Evolutionary conservation across 2,797 vertebrate genomes (phyloP).

Genomic region (Zalophus californianus): DNA sequence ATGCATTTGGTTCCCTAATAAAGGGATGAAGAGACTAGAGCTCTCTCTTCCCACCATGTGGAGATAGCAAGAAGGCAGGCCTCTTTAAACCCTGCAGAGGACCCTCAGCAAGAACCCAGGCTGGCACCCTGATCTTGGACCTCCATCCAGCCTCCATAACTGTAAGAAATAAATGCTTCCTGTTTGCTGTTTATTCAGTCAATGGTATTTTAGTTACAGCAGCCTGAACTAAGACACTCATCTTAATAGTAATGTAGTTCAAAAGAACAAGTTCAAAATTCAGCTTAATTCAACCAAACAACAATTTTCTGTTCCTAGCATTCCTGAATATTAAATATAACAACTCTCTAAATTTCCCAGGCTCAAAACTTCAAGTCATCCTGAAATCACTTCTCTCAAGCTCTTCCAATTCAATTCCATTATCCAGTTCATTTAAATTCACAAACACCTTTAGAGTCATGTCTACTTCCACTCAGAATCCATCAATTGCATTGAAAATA

Average conservation of each 20-base stretch:
- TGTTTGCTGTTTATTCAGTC: not conserved
- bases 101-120: not conserved
- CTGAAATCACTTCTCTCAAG: not conserved
- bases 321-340: not conserved
- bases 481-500: not conserved
- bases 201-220: not conserved
- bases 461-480: not conserved
- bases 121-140: not conserved
- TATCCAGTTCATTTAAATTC: not conserved
- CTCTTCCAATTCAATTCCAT: not conserved
- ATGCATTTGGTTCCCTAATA: not conserved
- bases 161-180: not conserved
- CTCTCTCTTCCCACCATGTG: not conserved
- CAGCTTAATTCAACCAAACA: not conserved
- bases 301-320: not conserved
- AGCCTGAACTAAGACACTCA: not conserved
- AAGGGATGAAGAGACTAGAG: not conserved
- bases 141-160: not conserved
- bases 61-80: not conserved
- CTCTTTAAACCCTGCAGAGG: not conserved
- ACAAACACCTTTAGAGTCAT: not conserved
- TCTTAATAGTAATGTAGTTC: not conserved
- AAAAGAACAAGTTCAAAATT: not conserved
- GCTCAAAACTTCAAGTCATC: not conserved
- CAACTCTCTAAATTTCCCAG: not conserved